Evolutionary conservation across 2,888 invertebrate species (phyloP), one percentile per base, ranked within the genome.

Genomic region (Palloptera scutellata): DNA sequence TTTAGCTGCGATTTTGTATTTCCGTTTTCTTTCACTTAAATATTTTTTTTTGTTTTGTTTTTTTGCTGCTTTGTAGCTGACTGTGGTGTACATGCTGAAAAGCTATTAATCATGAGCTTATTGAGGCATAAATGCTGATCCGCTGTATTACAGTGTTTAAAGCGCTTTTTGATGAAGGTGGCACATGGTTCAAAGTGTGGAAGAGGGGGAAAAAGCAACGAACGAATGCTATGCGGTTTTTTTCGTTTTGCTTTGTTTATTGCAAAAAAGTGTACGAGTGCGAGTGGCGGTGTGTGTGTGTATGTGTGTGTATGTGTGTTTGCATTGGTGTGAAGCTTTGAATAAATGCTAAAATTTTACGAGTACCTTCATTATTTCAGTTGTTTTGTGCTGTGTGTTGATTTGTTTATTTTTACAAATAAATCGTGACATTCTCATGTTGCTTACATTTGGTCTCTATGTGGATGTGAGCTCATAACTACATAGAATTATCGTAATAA

Each of bases 41-140:
- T 45, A 41, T 41, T 40, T 41, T 42, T 43, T 40, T 30, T 30
- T 30, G 30, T 30, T 30, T 30, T 30, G 30, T 30, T 30, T 30
- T 30, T 30, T 30, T 30, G 2, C 6, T 30, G 30, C 6, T 30
- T 30, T 30, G 30, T 30, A 30, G 30, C 30, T 30, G 30, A 30
- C 30, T 30, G 30, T 30, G 30, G 30, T 6, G 30, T 30, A 68
- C 51, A 70, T 69, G 73, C 61, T 70, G 70, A 66, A 60, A 70
- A 72, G 68, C 73, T 73, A 73, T 73, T 73, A 72, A 73, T 73
- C 73, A 73, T 73, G 60, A 70, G 73, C 73, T 73, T 73, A 73
- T 72, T 73, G 73, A 72, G 73, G 72, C 71, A 73, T 73, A 73
- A 72, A 73, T 67, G 70, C 66, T 73, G 70, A 73, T 73, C 73